These are phyloP conservation scores for Acinonyx jubatus DNA, from an alignment of 2,113 vertebrate species.

Conservation along the genomic window DNA sequence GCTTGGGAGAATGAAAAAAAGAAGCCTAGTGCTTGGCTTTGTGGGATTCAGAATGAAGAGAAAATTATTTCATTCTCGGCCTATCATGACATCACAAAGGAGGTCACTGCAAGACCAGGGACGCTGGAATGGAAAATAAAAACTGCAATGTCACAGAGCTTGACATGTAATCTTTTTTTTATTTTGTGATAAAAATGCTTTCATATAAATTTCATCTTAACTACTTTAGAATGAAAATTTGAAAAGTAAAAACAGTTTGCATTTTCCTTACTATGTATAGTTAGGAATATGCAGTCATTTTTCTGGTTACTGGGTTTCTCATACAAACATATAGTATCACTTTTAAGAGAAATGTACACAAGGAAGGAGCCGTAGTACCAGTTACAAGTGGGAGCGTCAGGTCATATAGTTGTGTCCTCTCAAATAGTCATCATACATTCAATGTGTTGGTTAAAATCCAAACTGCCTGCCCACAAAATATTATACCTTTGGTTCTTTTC, in stretches of 20 bases:
- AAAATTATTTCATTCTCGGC: not conserved
- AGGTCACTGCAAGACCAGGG: not conserved
- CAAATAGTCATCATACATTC: slow-evolving; percentile 32
- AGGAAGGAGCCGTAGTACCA: slow-evolving; percentile 54
- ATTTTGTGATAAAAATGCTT: slow-evolving; percentile 83
- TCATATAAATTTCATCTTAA: slow-evolving; percentile 76
- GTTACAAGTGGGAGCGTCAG: slow-evolving; percentile 20
- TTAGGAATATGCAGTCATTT: slow-evolving; percentile 78
- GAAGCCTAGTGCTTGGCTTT: not conserved
- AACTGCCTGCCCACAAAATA: not conserved
- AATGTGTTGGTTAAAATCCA: slow-evolving; percentile 18
- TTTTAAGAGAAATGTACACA: slow-evolving; percentile 68
- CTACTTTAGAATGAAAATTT: slow-evolving; percentile 76
- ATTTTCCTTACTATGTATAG: slow-evolving; percentile 61
- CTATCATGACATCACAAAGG: not conserved
- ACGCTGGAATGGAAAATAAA: not conserved
- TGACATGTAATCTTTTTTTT: slow-evolving; percentile 75
- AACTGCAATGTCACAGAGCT: not conserved
- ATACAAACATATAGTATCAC: slow-evolving; percentile 73
- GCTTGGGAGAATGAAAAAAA: not conserved
- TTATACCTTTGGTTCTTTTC: slow-evolving; percentile 70
- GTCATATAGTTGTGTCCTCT: not conserved
- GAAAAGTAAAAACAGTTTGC: slow-evolving; percentile 76
- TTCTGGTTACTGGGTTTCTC: slow-evolving; percentile 74
- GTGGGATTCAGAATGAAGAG: not conserved